Conservation (phyloP, 2,113 vertebrate genomes). For the Phoenicopterus ruber region DNA sequence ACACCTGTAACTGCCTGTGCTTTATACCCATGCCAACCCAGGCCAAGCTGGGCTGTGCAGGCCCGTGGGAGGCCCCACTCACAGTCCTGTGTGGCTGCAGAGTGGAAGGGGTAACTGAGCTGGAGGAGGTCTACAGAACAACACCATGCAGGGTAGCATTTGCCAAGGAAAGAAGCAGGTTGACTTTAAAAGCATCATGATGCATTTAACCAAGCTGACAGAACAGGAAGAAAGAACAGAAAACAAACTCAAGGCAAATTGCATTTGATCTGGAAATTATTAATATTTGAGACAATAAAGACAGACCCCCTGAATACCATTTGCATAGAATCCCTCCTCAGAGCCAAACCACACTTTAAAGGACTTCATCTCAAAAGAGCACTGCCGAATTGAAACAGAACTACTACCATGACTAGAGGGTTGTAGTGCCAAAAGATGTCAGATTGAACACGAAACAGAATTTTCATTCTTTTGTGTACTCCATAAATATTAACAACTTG, state of each 20-base stretch:
- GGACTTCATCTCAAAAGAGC: conserved; percentile 41
- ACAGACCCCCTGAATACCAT: conserved; percentile 15
- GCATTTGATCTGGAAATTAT: conserved; percentile 63
- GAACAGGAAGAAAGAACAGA: neutral
- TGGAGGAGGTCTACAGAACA: neutral
- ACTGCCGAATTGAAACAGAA: conserved; percentile 34
- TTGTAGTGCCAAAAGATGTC: conserved; percentile 55
- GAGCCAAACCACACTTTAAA: conserved; percentile 61
- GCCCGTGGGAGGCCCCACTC: rapidly evolving
- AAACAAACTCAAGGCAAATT: neutral
- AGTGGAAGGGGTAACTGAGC: neutral
- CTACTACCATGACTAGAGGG: conserved; percentile 38
- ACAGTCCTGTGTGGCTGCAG: rapidly evolving
- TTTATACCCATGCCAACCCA: neutral
- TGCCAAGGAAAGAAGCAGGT: neutral
- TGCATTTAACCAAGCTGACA: neutral
- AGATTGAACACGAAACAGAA: conserved; percentile 62
- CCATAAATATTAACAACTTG: conserved; percentile 68
- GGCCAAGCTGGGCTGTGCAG: neutral
- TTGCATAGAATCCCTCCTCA: conserved; percentile 28
- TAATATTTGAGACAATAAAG: conserved; percentile 64
- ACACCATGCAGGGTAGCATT: neutral
- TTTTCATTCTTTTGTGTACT: conserved; percentile 58
- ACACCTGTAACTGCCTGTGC: neutral
- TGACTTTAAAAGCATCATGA: neutral